Evolutionary conservation across 2,888 invertebrate species (phyloP).

Genomic region (Cerastis leucographa): DNA sequence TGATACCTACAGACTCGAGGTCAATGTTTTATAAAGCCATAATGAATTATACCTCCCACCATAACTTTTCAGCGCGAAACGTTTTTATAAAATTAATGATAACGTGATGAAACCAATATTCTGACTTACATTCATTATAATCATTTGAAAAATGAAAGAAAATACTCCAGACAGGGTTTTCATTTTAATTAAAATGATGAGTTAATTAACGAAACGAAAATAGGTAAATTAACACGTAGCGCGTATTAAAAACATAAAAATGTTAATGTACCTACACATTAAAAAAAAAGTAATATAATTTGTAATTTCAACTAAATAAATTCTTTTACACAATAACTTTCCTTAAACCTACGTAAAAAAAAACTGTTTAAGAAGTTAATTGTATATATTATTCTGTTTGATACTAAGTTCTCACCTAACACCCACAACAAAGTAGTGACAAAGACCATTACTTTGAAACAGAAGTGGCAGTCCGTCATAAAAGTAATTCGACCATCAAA

Average conservation of each 20-base stretch:
- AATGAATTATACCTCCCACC: not conserved
- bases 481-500: constrained; percentile 69
- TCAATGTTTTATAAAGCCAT: constrained; percentile 18
- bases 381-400: not conserved
- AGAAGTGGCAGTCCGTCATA: constrained; percentile 57
- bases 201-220: constrained; percentile 27
- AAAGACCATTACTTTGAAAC: constrained; percentile 40
- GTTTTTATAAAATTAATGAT: not conserved
- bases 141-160: not conserved
- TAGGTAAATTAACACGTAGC: not conserved
- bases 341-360: not conserved
- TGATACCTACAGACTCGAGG: constrained; percentile 26
- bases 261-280: not conserved
- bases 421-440: constrained; percentile 38
- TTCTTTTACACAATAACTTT: not conserved
- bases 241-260: not conserved
- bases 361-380: not conserved
- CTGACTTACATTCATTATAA: not conserved
- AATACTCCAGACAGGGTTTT: not conserved
- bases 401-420: constrained; percentile 21
- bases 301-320: not conserved
- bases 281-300: not conserved
- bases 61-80: not conserved
- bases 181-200: constrained; percentile 8
- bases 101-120: constrained; percentile 14